Conservation (phyloP, 1,140 invertebrate genomes). For the Anastrepha ludens region DNA sequence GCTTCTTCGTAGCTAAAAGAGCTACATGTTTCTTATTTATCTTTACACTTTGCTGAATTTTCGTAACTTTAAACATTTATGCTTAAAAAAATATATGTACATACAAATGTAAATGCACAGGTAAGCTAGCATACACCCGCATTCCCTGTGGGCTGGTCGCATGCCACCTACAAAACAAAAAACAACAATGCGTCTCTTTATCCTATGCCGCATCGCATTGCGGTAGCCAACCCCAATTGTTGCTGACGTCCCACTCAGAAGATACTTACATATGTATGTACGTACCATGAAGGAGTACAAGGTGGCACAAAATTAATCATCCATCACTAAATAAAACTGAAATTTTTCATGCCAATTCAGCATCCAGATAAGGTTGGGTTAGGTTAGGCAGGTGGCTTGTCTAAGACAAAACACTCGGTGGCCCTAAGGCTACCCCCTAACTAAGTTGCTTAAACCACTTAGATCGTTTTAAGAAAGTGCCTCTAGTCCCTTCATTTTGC, state of each 20-base stretch:
- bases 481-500: no score
- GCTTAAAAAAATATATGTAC: background rate
- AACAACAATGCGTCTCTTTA: slow-evolving; percentile 42
- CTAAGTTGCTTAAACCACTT: no score
- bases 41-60: background rate
- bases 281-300: no score
- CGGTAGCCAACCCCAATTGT: background rate
- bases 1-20: background rate
- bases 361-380: no score
- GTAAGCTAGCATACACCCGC: background rate
- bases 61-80: background rate
- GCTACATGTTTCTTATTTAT: background rate
- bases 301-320: no score
- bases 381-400: no score
- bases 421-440: no score
- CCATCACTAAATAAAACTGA: no score
- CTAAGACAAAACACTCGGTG: no score
- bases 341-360: no score
- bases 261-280: no score
- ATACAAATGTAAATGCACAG: background rate
- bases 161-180: background rate
- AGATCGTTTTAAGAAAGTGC: no score
- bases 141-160: background rate
- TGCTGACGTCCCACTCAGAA: background rate
- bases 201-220: background rate